Evolutionary conservation across 2,888 invertebrate genomes (phyloP).

Genomic region (Melikaiella ostensackeni): DNA sequence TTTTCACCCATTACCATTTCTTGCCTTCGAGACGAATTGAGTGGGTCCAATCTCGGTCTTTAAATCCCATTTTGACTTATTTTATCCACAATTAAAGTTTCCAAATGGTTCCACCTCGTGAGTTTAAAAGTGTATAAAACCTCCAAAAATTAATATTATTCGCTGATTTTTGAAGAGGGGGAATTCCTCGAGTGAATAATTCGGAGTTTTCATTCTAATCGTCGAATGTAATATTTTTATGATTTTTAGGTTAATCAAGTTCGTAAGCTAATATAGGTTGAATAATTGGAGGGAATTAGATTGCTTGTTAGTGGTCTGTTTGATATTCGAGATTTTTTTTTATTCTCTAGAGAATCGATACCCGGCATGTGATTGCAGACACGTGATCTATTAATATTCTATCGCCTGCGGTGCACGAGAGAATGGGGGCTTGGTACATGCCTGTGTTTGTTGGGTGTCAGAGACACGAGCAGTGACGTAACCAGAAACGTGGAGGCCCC

Average conservation of each 20-base stretch:
- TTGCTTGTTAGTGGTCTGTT: neutral
- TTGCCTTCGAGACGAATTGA: neutral
- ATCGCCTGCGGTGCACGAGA: slow-evolving; percentile 41
- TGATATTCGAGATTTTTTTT: slow-evolving; percentile 30
- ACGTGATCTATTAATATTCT: slow-evolving; percentile 56
- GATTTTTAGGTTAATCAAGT: neutral
- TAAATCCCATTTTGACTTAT: neutral
- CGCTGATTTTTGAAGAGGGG: neutral
- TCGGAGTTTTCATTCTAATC: neutral
- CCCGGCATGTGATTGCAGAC: slow-evolving; percentile 42
- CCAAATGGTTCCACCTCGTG: neutral
- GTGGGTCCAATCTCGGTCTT: neutral
- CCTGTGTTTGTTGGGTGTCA: slow-evolving; percentile 27
- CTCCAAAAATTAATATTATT: neutral
- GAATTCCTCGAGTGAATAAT: neutral
- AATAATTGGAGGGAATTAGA: neutral
- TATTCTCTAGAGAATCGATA: slow-evolving; percentile 29
- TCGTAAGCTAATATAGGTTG: neutral
- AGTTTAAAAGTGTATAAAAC: neutral
- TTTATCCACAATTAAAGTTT: neutral
- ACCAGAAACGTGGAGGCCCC: too few relatives aligned
- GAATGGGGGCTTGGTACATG: slow-evolving; percentile 7
- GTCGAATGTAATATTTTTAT: neutral
- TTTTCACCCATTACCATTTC: neutral
- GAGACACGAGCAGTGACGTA: slow-evolving; percentile 23